Evolutionary conservation across 2,797 vertebrate genomes (phyloP).

Genomic region (Anableps anableps): DNA sequence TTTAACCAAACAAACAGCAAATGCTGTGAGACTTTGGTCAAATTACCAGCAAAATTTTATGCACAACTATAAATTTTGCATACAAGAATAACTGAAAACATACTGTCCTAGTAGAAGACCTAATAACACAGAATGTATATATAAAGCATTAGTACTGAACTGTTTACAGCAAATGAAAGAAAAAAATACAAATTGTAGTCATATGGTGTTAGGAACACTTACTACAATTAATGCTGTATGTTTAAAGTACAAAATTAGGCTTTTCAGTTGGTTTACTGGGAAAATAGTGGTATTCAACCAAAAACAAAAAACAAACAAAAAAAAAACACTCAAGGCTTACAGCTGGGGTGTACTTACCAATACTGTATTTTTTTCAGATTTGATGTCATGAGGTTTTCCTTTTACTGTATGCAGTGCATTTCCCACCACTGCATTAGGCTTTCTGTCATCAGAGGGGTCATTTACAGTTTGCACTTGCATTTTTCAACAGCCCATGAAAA

Average conservation of each 20-base stretch:
- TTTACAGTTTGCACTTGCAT: constrained; percentile 1
- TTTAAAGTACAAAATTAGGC: background rate
- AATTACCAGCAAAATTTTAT: background rate
- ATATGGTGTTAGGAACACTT: background rate
- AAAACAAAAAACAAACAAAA: too few relatives aligned
- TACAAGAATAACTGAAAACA: background rate
- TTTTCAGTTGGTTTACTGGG: background rate
- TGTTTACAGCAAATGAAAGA: background rate
- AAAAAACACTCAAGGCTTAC: background rate
- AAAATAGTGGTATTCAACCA: background rate
- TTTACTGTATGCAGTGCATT: background rate
- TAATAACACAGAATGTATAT: background rate
- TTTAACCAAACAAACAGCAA: background rate
- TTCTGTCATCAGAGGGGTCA: background rate
- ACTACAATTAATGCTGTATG: background rate
- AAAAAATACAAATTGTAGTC: background rate
- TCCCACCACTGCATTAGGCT: constrained; percentile 1
- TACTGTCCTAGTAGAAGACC: background rate
- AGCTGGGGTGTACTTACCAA: background rate
- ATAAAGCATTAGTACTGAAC: background rate
- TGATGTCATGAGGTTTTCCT: background rate
- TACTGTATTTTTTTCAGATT: background rate
- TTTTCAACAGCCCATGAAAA: background rate
- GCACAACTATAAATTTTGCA: background rate
- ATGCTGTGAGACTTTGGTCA: background rate